Conservation (phyloP, 2,888 invertebrate genomes). For the Pyrrhia umbra region DNA sequence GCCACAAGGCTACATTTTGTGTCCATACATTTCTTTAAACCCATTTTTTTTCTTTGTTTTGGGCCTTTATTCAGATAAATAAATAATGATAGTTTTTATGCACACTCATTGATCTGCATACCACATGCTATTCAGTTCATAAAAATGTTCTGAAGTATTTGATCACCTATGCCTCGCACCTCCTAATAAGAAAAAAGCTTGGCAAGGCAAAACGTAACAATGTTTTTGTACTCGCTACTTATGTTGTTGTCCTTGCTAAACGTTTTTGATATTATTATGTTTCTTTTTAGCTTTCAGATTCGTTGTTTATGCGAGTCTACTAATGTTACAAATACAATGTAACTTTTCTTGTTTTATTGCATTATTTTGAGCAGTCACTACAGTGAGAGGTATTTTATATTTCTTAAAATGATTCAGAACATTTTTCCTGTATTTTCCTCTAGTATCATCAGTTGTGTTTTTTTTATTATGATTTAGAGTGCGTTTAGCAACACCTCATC, state of each 20-base stretch:
- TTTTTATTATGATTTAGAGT: no score
- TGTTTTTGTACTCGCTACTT: conserved; percentile 70
- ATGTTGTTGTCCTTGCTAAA: conserved; percentile 61
- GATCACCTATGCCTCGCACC: conserved; percentile 37
- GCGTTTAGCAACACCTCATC: no score
- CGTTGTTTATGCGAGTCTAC: conserved; percentile 27
- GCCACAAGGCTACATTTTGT: neutral
- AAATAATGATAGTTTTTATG: no score
- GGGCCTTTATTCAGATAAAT: no score
- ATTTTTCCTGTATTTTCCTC: no score
- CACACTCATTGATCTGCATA: no score
- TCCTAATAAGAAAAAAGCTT: conserved; percentile 58
- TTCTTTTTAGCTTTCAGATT: conserved; percentile 44
- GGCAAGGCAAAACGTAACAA: conserved; percentile 76
- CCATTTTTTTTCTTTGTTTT: no score
- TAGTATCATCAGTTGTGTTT: no score
- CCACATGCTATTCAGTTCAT: no score
- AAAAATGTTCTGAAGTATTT: neutral
- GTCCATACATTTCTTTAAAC: no score
- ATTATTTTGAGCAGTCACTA: neutral
- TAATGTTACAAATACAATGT: conserved; percentile 17
- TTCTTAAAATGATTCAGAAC: no score
- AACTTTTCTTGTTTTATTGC: neutral
- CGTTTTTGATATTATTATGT: conserved; percentile 59
- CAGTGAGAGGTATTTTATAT: no score